phyloP scores from a whole-genome alignment of 2,797 vertebrate species.

The Columba guinea region DNA sequence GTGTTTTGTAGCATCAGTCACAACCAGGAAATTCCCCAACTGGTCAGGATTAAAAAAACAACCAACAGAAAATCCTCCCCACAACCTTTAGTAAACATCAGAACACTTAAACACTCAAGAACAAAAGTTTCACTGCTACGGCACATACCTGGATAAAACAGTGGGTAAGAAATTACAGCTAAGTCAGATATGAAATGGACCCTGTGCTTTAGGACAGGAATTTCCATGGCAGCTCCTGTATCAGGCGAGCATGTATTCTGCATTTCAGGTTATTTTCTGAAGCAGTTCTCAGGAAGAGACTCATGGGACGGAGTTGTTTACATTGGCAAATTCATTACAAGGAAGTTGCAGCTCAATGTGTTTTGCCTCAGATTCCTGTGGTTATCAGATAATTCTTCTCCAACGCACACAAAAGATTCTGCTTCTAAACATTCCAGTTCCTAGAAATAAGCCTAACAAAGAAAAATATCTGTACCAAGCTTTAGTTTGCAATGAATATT shows the following conservation, averaged over 20 bases:
- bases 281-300: conserved; percentile 24
- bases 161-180: neutral
- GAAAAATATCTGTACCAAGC: neutral
- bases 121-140: neutral
- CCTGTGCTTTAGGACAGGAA: neutral
- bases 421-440: neutral
- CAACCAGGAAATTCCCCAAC: neutral
- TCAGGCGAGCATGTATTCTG: neutral
- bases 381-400: neutral
- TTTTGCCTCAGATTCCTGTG: neutral
- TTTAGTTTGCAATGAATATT: neutral
- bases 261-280: neutral
- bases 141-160: neutral
- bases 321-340: neutral
- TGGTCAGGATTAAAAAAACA: neutral
- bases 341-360: conserved; percentile 1
- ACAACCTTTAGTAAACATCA: neutral
- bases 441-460: neutral
- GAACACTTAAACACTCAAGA: neutral
- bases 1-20: neutral
- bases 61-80: neutral
- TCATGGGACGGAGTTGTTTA: neutral
- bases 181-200: neutral
- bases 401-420: neutral
- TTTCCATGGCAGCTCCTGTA: neutral